These are phyloP conservation scores for Nixonia krombeini DNA, from an alignment of 1,140 invertebrate species.

Conservation along the genomic window DNA sequence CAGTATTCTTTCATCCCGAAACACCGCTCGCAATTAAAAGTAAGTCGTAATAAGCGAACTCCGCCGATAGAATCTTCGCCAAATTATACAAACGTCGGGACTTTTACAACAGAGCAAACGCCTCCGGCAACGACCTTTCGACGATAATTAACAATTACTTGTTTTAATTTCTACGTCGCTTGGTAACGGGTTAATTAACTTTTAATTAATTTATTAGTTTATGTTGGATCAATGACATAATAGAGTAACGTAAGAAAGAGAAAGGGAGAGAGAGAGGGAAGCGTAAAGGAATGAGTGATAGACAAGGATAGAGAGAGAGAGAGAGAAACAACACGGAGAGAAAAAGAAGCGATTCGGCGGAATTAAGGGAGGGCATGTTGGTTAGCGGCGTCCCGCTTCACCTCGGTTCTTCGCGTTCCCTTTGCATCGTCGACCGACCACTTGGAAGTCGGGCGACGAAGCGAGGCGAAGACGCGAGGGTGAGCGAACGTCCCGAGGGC, in stretches of 20 bases:
- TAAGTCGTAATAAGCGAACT: too few species aligned
- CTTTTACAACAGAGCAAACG: too few species aligned
- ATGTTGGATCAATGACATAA: too few species aligned
- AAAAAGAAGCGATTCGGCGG: slow-evolving; percentile 48
- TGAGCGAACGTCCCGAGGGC: slow-evolving; percentile 49
- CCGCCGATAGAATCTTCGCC: too few species aligned
- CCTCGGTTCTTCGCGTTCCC: slow-evolving; percentile 9
- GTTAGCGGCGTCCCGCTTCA: slow-evolving; percentile 58
- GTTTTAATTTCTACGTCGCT: too few species aligned
- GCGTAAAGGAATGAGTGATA: slow-evolving; percentile 37
- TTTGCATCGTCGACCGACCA: slow-evolving; percentile 35
- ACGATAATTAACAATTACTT: too few species aligned
- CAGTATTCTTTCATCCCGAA: too few species aligned
- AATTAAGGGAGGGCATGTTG: slow-evolving; percentile 71
- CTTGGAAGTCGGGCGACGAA: slow-evolving; percentile 24
- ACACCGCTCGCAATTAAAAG: too few species aligned
- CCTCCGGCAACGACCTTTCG: too few species aligned
- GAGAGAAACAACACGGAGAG: slow-evolving; percentile 19
- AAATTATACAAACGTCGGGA: too few species aligned
- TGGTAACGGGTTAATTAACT: too few species aligned
- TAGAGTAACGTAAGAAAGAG: slow-evolving; percentile 15
- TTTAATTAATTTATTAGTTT: too few species aligned
- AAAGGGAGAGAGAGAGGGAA: slow-evolving; percentile 7
- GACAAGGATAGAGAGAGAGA: slow-evolving; percentile 15
- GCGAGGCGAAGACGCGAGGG: slow-evolving; percentile 42